Conservation (phyloP, 1,140 invertebrate species). For the Saccostrea glomerata region DNA sequence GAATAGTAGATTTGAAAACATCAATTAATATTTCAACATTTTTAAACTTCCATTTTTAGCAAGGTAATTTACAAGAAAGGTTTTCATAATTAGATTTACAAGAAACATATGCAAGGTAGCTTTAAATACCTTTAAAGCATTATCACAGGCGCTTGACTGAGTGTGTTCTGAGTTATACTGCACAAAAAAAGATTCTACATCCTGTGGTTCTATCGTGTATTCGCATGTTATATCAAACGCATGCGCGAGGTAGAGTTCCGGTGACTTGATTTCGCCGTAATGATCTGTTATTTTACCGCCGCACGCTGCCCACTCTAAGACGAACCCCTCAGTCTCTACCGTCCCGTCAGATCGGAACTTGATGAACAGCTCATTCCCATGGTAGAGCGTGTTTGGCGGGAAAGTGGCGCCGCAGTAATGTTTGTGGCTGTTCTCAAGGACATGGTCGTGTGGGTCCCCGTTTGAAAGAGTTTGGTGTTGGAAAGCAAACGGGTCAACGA, state of each 20-base stretch:
- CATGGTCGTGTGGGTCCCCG: not conserved
- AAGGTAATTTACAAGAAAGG: no score
- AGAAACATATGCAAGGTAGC: no score
- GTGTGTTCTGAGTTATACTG: not conserved
- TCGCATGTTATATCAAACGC: not conserved
- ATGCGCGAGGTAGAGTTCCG: not conserved
- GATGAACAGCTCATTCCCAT: not conserved
- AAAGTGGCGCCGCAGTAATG: not conserved
- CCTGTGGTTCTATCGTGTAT: not conserved
- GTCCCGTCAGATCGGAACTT: not conserved
- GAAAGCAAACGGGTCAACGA: slow-evolving; percentile 11
- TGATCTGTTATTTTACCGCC: not conserved
- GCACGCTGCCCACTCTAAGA: slow-evolving; percentile 28
- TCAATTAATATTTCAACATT: not conserved
- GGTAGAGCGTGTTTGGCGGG: not conserved
- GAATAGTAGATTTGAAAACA: not conserved
- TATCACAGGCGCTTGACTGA: not conserved
- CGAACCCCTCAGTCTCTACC: not conserved
- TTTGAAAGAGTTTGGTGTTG: not conserved
- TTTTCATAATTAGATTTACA: no score
- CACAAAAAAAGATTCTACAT: not conserved
- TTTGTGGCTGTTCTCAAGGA: not conserved
- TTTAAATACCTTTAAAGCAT: not conserved
- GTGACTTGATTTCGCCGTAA: slow-evolving; percentile 1
- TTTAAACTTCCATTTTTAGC: not conserved